phyloP scores from a whole-genome alignment of 2,888 invertebrate genomes.

The Hetaerina titia region DNA sequence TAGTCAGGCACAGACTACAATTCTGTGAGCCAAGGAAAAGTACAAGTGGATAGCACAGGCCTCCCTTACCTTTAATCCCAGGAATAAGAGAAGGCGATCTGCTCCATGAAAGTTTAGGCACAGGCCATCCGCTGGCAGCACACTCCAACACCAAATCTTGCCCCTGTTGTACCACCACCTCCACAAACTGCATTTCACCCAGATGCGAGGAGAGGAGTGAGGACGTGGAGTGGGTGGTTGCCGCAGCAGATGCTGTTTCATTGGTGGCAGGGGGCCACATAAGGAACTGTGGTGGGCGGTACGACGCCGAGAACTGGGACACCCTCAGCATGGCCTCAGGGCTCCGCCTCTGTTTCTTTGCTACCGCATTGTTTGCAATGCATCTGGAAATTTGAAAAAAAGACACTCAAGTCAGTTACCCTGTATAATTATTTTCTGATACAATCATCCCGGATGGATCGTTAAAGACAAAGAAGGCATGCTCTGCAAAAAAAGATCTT shows the following conservation, averaged over 20 bases:
- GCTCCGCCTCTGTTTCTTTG: slow-evolving; percentile 76
- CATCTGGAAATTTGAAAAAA: neutral
- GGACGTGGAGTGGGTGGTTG: slow-evolving; percentile 53
- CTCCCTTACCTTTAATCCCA: neutral
- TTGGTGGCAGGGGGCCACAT: slow-evolving; percentile 68
- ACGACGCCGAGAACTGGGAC: slow-evolving; percentile 69
- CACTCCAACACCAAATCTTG: slow-evolving; percentile 81
- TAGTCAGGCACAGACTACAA: neutral
- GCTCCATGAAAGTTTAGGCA: slow-evolving; percentile 79
- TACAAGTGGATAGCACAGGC: neutral
- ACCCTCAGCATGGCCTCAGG: slow-evolving; percentile 73
- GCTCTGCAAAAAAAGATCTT: too few relatives aligned
- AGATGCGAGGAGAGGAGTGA: slow-evolving; percentile 70
- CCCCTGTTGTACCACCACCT: slow-evolving; percentile 77
- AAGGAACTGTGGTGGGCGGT: slow-evolving; percentile 73
- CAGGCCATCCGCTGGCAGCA: slow-evolving; percentile 82
- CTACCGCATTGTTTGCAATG: slow-evolving; percentile 77
- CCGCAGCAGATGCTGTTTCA: slow-evolving; percentile 51
- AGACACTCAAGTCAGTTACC: neutral
- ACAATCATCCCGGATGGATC: too few relatives aligned
- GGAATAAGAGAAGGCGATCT: slow-evolving; percentile 72
- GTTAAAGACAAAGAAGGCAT: too few relatives aligned
- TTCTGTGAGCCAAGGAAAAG: neutral
- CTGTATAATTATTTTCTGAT: too few relatives aligned
- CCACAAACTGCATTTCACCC: slow-evolving; percentile 74